Base-by-base conservation (phyloP, 2,888 invertebrate genomes). In the Mesochorus sp. region DNA sequence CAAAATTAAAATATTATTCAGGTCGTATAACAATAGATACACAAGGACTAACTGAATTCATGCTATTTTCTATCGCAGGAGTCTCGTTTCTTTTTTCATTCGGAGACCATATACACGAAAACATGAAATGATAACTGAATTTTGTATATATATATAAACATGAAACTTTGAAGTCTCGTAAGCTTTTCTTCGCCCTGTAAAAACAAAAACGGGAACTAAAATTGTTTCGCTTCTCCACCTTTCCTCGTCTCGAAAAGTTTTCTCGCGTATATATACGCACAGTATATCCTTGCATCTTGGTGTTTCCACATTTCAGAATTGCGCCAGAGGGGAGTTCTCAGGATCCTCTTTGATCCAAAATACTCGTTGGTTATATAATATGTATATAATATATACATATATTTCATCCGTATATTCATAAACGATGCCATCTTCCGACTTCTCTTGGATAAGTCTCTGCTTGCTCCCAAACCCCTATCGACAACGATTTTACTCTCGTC, bases 301-400 rank as follows among this genome's bases (percentile, higher is more conserved):
- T 19, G 28, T 17, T 14, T 55, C 1, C 37, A 17, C 66, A 21
- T 55, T 57, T 24, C 21, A 62, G 44, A 53, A 76, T 19, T 14
- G 28, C 51, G 53, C 72, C 68, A 6, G 49, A 57, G 62, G 47
- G 68, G 28, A 49, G 47, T 77, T 62, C 47, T 47, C 47, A 28
- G 55, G 44, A 67, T 57, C 39, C 51, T 68, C 77, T 78, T 78
- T 78, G 78, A 78, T 78, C 78, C 53, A 28, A 12, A 66, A n/a
- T n/a, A n/a, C n/a, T n/a, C n/a, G 14, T 39, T 26, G n/a, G 39
- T 17, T 12, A 64, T 37, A 66, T n/a, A 6, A 3, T n/a, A 17
- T n/a, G n/a, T 66, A 53, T 47, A 28, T 14, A 34, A 51, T 42
- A 53, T 37, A 68, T 57, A 49, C 12, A 10, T 37, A 77, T 57